Percentiles rank a stretch among this genome's conserved stretches.
Conservation (phyloP, 92 coral and sea anemone genomes). For the Porites lobata region DNA sequence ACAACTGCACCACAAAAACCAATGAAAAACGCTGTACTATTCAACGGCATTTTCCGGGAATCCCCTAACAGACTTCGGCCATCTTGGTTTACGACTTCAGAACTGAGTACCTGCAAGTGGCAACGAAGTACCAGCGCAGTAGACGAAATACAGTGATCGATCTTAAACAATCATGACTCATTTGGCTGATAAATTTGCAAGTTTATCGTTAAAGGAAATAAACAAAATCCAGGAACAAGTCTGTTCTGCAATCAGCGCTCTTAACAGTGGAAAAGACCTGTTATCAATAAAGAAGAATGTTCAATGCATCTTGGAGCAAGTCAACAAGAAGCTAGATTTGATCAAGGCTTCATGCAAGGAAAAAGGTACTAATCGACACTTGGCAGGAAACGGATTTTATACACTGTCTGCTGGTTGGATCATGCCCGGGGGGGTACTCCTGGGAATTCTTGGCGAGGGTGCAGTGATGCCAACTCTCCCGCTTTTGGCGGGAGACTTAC, state of each 20-base stretch:
- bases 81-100: background rate
- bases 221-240: constrained; percentile 37
- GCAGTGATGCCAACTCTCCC: too few species aligned
- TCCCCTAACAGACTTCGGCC: constrained; percentile 14
- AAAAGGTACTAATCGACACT: constrained; percentile 18
- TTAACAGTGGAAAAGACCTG: constrained; percentile 22
- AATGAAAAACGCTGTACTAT: constrained; percentile 16
- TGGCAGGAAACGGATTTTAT: background rate
- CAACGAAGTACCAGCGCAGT: background rate
- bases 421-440: too few species aligned
- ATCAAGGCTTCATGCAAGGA: constrained; percentile 51
- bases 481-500: too few species aligned
- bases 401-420: too few species aligned
- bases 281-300: constrained; percentile 13
- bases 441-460: too few species aligned
- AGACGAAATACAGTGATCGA: background rate
- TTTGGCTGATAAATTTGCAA: constrained; percentile 4
- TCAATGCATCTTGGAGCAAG: constrained; percentile 12
- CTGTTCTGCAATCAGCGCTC: constrained; percentile 11
- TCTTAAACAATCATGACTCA: constrained; percentile 20
- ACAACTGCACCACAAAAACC: background rate
- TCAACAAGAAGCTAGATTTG: constrained; percentile 29
- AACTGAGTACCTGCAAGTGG: too few species aligned
- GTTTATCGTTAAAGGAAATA: constrained; percentile 38
- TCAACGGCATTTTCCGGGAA: constrained; percentile 11